Percentiles rank a stretch among this genome's conserved stretches.
These are phyloP conservation scores for Esox niger DNA, from an alignment of 2,113 vertebrate genomes.

Conservation along the genomic window DNA sequence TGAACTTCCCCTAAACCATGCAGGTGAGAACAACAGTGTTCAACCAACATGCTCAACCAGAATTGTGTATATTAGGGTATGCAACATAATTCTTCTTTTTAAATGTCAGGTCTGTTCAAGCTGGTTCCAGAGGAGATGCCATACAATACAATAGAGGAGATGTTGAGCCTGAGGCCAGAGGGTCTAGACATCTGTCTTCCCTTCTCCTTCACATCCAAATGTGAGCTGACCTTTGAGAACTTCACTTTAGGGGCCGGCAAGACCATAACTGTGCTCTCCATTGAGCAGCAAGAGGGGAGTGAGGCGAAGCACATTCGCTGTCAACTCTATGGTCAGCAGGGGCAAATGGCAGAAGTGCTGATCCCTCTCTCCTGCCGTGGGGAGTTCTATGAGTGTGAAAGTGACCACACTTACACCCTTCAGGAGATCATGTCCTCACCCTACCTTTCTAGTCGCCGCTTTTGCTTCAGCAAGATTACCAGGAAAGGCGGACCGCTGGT, in stretches of 20 bases:
- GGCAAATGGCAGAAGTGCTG: slow-evolving; percentile 36
- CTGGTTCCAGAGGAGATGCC: slow-evolving; percentile 55
- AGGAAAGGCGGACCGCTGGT: slow-evolving; percentile 37
- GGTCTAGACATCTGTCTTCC: slow-evolving; percentile 49
- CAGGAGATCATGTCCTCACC: slow-evolving; percentile 68
- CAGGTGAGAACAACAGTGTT: slow-evolving; percentile 65
- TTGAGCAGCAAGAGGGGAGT: slow-evolving; percentile 21
- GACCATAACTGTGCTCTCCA: slow-evolving; percentile 58
- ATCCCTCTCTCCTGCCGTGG: slow-evolving; percentile 62
- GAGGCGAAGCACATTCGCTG: slow-evolving; percentile 59
- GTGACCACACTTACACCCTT: slow-evolving; percentile 59
- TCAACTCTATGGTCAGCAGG: slow-evolving; percentile 33
- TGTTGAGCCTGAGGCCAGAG: slow-evolving; percentile 55
- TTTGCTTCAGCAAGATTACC: slow-evolving; percentile 55
- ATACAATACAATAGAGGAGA: slow-evolving; percentile 61
- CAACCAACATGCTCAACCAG: background rate
- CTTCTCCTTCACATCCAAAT: slow-evolving; percentile 64
- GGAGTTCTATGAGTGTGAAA: slow-evolving; percentile 59
- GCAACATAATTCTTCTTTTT: too few relatives aligned
- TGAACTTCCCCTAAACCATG: slow-evolving; percentile 70
- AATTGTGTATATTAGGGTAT: too few relatives aligned
- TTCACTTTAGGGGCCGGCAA: slow-evolving; percentile 47
- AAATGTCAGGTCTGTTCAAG: slow-evolving; percentile 79
- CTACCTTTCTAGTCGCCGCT: slow-evolving; percentile 25
- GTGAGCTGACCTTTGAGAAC: slow-evolving; percentile 53